Conservation (phyloP, 2,888 invertebrate species). For the Seira musarum region DNA sequence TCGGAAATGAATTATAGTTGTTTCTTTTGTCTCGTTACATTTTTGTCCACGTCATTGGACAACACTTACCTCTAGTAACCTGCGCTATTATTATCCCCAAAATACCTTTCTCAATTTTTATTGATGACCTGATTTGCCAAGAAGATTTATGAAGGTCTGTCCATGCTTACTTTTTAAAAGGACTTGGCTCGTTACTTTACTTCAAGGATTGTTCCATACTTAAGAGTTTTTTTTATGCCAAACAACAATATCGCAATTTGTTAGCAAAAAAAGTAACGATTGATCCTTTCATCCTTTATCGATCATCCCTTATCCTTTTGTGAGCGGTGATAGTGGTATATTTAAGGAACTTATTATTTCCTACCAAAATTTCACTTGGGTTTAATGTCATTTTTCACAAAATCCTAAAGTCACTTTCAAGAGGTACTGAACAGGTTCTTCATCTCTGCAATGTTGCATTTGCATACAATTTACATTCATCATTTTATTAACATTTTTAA, state of each 20-base stretch:
- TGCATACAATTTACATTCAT: too few species aligned
- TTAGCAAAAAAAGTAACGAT: conserved; percentile 9
- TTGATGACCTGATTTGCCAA: conserved; percentile 39
- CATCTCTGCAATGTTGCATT: neutral
- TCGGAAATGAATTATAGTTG: conserved; percentile 16
- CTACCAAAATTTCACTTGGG: too few species aligned
- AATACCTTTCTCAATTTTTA: too few species aligned
- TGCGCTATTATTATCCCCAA: conserved; percentile 17
- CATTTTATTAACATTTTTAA: conserved; percentile 16
- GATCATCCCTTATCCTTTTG: too few species aligned
- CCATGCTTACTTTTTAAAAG: conserved; percentile 19
- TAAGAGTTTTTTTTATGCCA: neutral
- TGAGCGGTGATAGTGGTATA: too few species aligned
- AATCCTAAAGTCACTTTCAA: conserved; percentile 11
- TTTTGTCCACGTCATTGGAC: neutral
- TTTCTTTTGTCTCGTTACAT: too few species aligned
- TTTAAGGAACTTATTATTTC: too few species aligned
- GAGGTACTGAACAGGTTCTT: conserved; percentile 1
- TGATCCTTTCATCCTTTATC: conserved; percentile 4
- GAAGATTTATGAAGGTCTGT: conserved; percentile 40
- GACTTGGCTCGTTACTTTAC: too few species aligned
- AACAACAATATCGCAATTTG: conserved; percentile 8
- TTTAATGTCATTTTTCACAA: neutral
- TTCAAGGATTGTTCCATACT: conserved; percentile 28
- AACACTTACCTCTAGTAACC: neutral